Conservation (phyloP, 2,113 vertebrate species). For the Neotragus moschatus region DNA sequence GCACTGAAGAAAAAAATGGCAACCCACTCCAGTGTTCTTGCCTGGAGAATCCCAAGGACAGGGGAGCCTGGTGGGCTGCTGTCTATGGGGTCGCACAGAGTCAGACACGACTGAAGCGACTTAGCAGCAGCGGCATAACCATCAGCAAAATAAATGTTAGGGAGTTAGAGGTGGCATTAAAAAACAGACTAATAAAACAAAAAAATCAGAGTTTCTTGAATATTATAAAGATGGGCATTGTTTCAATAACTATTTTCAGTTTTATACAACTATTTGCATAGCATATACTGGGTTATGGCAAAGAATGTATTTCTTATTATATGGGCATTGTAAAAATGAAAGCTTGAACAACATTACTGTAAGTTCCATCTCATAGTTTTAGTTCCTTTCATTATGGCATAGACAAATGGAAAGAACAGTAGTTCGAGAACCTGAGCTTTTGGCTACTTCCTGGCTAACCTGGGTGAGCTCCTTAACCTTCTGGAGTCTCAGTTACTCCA, state of each 20-base stretch:
- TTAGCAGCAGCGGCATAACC: not conserved
- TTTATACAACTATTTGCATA: not conserved
- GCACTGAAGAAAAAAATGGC: no score
- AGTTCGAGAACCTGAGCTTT: not conserved
- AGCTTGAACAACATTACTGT: not conserved
- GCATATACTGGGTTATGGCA: not conserved
- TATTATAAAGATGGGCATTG: not conserved
- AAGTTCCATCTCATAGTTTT: not conserved
- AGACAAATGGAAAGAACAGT: not conserved
- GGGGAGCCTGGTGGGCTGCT: no score
- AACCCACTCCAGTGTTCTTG: no score
- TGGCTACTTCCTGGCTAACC: not conserved
- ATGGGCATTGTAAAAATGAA: not conserved
- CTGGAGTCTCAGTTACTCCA: not conserved
- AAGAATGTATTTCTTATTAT: not conserved
- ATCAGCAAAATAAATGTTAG: not conserved
- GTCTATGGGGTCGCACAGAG: no score
- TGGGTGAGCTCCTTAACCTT: not conserved
- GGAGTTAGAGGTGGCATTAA: not conserved
- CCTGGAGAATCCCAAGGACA: no score
- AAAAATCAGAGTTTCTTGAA: not conserved
- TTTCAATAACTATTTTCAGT: not conserved
- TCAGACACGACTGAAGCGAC: fast-evolving
- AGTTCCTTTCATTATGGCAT: not conserved
- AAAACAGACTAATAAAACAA: not conserved